Conservation (phyloP, 2,113 vertebrate genomes). For the Chaetodon auriga region DNA sequence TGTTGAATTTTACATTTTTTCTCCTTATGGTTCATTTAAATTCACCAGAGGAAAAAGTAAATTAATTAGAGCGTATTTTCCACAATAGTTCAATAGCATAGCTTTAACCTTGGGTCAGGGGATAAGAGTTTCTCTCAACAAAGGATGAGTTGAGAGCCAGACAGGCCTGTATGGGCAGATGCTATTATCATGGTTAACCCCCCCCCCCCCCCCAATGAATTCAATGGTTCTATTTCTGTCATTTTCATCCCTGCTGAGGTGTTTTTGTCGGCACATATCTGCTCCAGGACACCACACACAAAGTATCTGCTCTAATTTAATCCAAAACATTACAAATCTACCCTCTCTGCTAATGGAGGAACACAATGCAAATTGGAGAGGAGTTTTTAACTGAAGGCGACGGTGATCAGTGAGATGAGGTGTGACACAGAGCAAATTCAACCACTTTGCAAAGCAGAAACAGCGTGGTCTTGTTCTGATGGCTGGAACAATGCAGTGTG, state of each 20-base stretch:
- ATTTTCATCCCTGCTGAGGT: conserved; percentile 10
- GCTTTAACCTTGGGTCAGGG: conserved; percentile 16
- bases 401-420: conserved; percentile 25
- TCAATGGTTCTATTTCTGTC: conserved; percentile 31
- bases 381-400: conserved; percentile 21
- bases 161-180: not conserved
- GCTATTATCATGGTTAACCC: conserved; percentile 14
- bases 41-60: not conserved
- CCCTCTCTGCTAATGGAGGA: not conserved
- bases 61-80: not conserved
- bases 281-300: conserved; percentile 11
- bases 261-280: conserved; percentile 25
- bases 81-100: not conserved
- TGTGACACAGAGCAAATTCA: conserved; percentile 25
- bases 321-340: not conserved
- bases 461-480: conserved; percentile 13
- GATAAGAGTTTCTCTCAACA: conserved; percentile 13
- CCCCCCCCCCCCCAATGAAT: conserved; percentile 3
- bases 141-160: not conserved
- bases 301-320: conserved; percentile 13
- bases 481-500: conserved; percentile 34
- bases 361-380: conserved; percentile 33
- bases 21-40: not conserved
- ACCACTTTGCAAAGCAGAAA: conserved; percentile 44
- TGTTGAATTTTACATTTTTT: not conserved